Percentiles rank a stretch among this genome's conserved stretches.
Evolutionary conservation across 2,797 vertebrate species (phyloP).

Genomic region (Mus caroli): DNA sequence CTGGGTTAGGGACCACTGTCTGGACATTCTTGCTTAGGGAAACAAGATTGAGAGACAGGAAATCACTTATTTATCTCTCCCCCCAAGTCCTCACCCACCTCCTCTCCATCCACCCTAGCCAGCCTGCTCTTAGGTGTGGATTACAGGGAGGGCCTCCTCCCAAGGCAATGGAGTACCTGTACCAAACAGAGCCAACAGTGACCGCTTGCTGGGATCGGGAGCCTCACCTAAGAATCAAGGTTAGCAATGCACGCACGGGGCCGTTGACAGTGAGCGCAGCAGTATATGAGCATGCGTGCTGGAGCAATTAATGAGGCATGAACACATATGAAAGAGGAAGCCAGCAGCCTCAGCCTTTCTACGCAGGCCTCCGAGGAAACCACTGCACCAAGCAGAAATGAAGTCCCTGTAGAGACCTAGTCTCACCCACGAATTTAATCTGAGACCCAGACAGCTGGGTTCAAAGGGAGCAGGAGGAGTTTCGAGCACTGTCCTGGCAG

Average conservation of each 20-base stretch:
- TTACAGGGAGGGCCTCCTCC: background rate
- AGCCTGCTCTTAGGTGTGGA: background rate
- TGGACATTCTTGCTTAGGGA: background rate
- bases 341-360: background rate
- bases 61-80: background rate
- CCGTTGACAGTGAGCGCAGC: too few relatives aligned
- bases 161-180: background rate
- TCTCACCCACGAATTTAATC: background rate
- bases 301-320: too few relatives aligned
- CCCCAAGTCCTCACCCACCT: background rate
- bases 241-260: fast-evolving
- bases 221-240: background rate
- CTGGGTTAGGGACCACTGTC: background rate
- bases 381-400: background rate
- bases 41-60: background rate
- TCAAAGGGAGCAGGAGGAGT: background rate
- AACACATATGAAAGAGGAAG: background rate
- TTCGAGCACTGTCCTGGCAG: background rate
- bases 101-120: background rate
- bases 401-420: background rate
- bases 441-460: background rate
- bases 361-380: background rate
- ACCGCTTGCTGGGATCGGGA: background rate
- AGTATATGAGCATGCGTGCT: background rate
- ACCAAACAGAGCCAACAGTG: background rate